These are phyloP conservation scores for Cephus pulcher DNA, from an alignment of 2,888 invertebrate species.

Conservation along the genomic window DNA sequence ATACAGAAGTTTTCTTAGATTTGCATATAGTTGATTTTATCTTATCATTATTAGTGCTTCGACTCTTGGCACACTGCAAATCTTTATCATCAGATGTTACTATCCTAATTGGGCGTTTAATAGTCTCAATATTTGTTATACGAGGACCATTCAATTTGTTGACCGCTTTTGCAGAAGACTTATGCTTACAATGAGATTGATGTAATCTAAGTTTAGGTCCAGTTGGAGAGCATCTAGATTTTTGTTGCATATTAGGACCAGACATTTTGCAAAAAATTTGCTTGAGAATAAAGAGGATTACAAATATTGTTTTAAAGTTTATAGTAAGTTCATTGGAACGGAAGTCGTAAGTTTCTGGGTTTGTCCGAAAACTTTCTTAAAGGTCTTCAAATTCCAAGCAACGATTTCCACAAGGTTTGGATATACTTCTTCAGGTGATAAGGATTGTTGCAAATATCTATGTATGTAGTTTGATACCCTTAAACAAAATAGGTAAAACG, in stretches of 20 bases:
- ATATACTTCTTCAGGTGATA: not conserved
- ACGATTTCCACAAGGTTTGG: not conserved
- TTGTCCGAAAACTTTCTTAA: not conserved
- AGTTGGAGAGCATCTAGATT: not conserved
- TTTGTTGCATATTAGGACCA: not conserved
- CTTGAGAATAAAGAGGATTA: not conserved
- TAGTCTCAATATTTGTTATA: not conserved
- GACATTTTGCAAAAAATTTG: not conserved
- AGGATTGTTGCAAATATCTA: not conserved
- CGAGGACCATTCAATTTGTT: not conserved
- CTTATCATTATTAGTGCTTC: not conserved
- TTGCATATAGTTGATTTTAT: not conserved
- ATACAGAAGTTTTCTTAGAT: not conserved
- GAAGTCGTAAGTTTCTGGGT: not conserved
- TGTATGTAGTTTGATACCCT: not conserved
- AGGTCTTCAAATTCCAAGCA: not conserved
- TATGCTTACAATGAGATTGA: not conserved
- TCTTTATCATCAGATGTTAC: not conserved
- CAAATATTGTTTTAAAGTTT: not conserved
- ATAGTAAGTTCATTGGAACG: not conserved
- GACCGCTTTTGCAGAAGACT: not conserved
- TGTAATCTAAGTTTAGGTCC: not conserved
- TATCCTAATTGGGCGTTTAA: not conserved
- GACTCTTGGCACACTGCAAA: not conserved
- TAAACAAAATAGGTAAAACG: not conserved